Evolutionary conservation across 2,113 vertebrate genomes (phyloP).

Genomic region (Ancistrus triradiatus): DNA sequence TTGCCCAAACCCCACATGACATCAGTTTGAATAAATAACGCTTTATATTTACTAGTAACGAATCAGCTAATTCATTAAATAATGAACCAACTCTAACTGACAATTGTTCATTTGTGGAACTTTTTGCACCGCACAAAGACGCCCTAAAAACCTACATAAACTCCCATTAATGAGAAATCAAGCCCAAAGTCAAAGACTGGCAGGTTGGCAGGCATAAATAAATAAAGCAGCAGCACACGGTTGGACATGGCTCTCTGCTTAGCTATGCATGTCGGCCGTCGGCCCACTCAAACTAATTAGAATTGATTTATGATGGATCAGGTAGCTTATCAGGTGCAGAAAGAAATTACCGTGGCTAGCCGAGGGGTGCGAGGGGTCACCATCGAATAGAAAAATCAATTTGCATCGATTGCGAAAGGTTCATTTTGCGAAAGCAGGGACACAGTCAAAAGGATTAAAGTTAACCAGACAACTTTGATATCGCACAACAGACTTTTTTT

Average conservation of each 20-base stretch:
- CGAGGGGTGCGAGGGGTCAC: constrained; percentile 88
- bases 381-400: constrained; percentile 97
- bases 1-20: too few relatives aligned
- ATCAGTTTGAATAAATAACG: too few relatives aligned
- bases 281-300: constrained; percentile 89
- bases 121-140: too few relatives aligned
- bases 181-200: too few relatives aligned
- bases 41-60: too few relatives aligned
- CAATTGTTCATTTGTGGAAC: too few relatives aligned
- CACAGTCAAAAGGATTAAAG: constrained; percentile 88
- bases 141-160: too few relatives aligned
- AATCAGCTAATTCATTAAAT: too few relatives aligned
- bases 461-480: constrained; percentile 88
- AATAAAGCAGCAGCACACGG: too few relatives aligned
- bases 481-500: constrained; percentile 64
- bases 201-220: too few relatives aligned
- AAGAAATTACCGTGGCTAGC: constrained; percentile 90
- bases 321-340: constrained; percentile 95
- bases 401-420: constrained; percentile 99
- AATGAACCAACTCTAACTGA: too few relatives aligned
- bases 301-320: constrained; percentile 99
- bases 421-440: constrained; percentile 87
- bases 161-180: too few relatives aligned
- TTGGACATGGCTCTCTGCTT: constrained; percentile 46
- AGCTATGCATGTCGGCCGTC: constrained; percentile 69